These are phyloP conservation scores for Cryptotermes secundus DNA, from an alignment of 1,140 invertebrate genomes.

Conservation along the genomic window DNA sequence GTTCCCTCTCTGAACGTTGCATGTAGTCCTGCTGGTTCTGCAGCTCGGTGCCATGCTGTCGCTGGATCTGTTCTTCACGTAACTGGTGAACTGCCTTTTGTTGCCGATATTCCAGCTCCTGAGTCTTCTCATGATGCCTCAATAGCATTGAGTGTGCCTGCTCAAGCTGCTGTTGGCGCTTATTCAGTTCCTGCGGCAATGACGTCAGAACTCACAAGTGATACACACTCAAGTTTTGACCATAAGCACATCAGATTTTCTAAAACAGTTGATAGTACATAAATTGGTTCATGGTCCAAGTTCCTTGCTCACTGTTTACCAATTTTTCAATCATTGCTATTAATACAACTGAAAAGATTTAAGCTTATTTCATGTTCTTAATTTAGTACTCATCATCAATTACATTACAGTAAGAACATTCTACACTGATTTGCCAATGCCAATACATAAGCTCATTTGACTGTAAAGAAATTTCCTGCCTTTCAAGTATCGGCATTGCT, in stretches of 20 bases:
- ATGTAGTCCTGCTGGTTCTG: conserved; percentile 97
- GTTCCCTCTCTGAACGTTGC: conserved; percentile 86
- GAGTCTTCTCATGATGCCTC: conserved; percentile 94
- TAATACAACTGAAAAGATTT: no score
- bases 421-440: not conserved
- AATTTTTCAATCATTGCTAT: no score
- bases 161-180: conserved; percentile 91
- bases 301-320: no score
- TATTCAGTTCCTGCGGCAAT: conserved; percentile 79
- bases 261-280: no score
- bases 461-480: no score
- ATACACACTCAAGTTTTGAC: no score
- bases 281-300: no score
- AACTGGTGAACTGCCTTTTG: conserved; percentile 91
- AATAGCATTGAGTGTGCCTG: conserved; percentile 93
- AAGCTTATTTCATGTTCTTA: not conserved
- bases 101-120: conserved; percentile 93
- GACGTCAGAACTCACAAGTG: no score
- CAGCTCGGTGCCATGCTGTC: conserved; percentile 94
- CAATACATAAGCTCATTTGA: no score
- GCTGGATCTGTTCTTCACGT: conserved; percentile 85
- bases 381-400: not conserved
- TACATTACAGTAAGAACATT: not conserved
- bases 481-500: no score
- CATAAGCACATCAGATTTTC: no score